Base-by-base conservation (phyloP, 2,113 vertebrate genomes). In the Hemicordylus capensis region DNA sequence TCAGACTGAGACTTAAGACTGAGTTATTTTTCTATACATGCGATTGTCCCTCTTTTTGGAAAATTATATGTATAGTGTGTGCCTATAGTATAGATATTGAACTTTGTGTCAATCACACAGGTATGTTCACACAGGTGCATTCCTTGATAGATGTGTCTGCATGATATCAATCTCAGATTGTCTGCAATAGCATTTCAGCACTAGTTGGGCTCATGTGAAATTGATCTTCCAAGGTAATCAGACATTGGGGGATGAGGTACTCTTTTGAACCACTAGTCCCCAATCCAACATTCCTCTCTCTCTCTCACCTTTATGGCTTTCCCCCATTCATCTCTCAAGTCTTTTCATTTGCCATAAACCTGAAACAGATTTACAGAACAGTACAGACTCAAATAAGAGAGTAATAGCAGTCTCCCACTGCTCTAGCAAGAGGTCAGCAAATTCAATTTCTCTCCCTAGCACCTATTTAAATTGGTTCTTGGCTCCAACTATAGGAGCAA, bases 371-470 rank as follows among this genome's bases (percentile, higher is more conserved):
- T 56, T 12, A 42, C 51, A 77, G 66, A 34, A 63, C 3, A 48
- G 11, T 37, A 63, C n/a, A 72, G 54, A 56, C 22, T 77, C 48
- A 72, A 28, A 72, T 72, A 44, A 56, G 61, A 64, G 46, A 24
- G 26, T 20, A 61, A n/a, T 77, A 58, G 63, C 42, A 75, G 70
- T 58, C 83, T 34, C 28, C 66, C 6, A 63, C 54, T 54, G 66
- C 64, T 78, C 61, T 70, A 78, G 26, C 80, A 78, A 73, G 44
- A 51, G 69, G 59, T 83, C 37, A 83, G 11, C 44, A 84, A 44
- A 79, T 6, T n/a, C 37, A 73, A 61, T 22, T 69, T 87, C 20
- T 61, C 37, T 34, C 26, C 39, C 79, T 59, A 46, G 72, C 12
- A 34, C 64, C 66, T 54, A 42, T 78, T 87, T 64, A 77, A 78